These are phyloP conservation scores for Podarcis siculus DNA, from an alignment of 2,797 vertebrate species.

Conservation along the genomic window DNA sequence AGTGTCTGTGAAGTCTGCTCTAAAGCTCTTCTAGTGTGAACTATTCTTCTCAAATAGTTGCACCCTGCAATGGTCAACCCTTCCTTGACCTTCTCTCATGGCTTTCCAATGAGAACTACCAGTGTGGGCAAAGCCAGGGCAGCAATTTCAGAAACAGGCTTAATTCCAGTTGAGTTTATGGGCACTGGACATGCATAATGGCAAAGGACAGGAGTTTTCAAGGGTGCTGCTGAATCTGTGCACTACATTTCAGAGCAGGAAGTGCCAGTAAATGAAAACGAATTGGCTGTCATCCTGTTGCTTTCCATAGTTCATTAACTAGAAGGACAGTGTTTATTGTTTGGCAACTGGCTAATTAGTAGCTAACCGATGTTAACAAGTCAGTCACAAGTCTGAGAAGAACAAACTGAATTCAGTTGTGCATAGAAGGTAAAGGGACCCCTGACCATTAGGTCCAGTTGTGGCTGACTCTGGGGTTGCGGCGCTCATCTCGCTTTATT, in stretches of 20 bases:
- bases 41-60: not conserved
- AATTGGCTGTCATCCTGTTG: not conserved
- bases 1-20: not conserved
- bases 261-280: not conserved
- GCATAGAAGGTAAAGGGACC: not conserved
- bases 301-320: not conserved
- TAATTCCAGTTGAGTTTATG: not conserved
- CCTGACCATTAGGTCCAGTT: too few relatives aligned
- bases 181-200: not conserved
- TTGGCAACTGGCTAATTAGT: not conserved
- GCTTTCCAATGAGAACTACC: not conserved
- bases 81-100: not conserved
- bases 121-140: not conserved
- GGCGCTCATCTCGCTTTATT: too few relatives aligned
- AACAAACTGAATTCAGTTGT: not conserved
- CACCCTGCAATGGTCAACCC: not conserved
- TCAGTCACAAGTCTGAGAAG: not conserved
- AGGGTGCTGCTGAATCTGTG: not conserved
- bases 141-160: not conserved
- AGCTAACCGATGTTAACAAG: not conserved
- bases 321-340: not conserved
- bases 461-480: too few relatives aligned
- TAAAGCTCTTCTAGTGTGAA: not conserved
- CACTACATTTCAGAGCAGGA: not conserved
- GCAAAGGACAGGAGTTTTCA: not conserved